Percentiles rank a stretch among this genome's conserved stretches.
These are phyloP conservation scores for Asteroscopus sphinx DNA, from an alignment of 2,888 invertebrate species.

Conservation along the genomic window DNA sequence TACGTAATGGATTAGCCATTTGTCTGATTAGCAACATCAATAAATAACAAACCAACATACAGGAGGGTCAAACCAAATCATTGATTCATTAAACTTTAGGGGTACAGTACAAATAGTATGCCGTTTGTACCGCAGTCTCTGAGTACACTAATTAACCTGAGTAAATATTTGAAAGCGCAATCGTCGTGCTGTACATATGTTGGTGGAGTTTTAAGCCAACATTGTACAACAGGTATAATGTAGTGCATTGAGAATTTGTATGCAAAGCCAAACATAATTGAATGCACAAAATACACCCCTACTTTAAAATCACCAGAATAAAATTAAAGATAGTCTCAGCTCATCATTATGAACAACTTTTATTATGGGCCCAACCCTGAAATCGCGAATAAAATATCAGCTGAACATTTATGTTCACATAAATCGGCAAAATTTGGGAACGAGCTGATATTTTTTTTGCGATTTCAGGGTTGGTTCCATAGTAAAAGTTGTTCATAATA, in stretches of 20 bases:
- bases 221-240: constrained; percentile 45
- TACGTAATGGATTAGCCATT: constrained; percentile 88
- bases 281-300: too few relatives aligned
- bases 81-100: constrained; percentile 85
- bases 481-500: too few relatives aligned
- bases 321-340: too few relatives aligned
- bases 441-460: too few relatives aligned
- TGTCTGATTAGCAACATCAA: constrained; percentile 87
- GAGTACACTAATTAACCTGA: constrained; percentile 82
- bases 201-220: constrained; percentile 57
- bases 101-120: constrained; percentile 72
- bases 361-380: too few relatives aligned
- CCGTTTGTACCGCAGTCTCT: constrained; percentile 68
- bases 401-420: too few relatives aligned
- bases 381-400: too few relatives aligned
- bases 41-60: constrained; percentile 81
- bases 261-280: background rate
- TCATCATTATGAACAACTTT: too few relatives aligned
- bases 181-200: constrained; percentile 59
- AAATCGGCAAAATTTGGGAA: too few relatives aligned
- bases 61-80: constrained; percentile 79
- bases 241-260: constrained; percentile 10
- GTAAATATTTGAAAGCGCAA: constrained; percentile 75
- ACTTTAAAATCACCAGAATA: too few relatives aligned
- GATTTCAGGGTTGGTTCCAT: too few relatives aligned